Base-by-base conservation (phyloP, 2,113 vertebrate species). In the Zeus faber region DNA sequence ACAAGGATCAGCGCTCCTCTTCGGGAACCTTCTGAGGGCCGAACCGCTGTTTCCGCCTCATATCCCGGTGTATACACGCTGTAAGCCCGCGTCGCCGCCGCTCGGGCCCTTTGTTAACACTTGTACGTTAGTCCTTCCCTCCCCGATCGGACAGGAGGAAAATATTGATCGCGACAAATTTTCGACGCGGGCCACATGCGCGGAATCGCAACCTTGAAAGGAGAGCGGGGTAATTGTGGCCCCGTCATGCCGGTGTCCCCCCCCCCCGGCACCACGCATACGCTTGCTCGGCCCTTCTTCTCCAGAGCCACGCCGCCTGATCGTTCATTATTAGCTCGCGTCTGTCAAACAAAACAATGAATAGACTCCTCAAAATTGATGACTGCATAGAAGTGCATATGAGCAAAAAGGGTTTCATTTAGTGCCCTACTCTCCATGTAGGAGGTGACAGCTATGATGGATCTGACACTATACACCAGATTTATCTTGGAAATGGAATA, bases 401-500 rank as follows among this genome's bases (percentile, higher is more conserved):
- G 89, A 91, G 90, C 88, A 90, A 92, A 90, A 92, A 91, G 79
- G 78, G 89, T 91, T 92, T 88, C 86, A 91, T 93, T 93, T 92
- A 91, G 89, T 89, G 83, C 81, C 84, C 87, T 88, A 88, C 85
- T 89, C 89, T 87, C 76, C 76, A 79, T 84, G 89, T 89, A 87
- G 82, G 85, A 88, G 84, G 83, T 91, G 91, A 91, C 92, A 93
- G 87, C 68, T 57, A 80, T 94, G 92, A 95, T 93, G 90, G 90
- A 95, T 95, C 89, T 90, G 85, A 91, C 86, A 87, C 80, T 73
- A 86, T 85, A 87, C 82, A 88, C 85, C 81, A 91, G 91, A 94
- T 93, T 92, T 92, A 93, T 93, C 92, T 93, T 92, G 88, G 90
- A 93, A 93, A 94, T 93, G 83, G 87, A 93, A 91, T 91, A 93